Evolutionary conservation across 2,113 vertebrate genomes (phyloP).

Genomic region (Meleagris gallopavo): DNA sequence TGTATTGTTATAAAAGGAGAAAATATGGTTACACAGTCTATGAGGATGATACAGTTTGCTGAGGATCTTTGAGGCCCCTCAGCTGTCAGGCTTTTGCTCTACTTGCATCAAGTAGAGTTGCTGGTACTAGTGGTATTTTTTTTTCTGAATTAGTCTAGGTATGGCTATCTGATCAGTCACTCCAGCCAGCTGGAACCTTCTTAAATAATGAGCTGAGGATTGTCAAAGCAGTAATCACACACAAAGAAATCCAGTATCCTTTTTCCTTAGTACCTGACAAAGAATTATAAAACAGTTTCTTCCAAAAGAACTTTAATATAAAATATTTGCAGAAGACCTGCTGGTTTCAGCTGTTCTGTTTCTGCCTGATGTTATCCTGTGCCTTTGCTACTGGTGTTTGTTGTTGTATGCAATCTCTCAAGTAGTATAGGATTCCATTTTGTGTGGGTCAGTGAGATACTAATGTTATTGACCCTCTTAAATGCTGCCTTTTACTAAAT

Average conservation of each 20-base stretch:
- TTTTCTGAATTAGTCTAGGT: neutral
- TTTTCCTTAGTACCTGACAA: neutral
- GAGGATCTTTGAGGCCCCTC: neutral
- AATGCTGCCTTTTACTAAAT: neutral
- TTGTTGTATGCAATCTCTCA: neutral
- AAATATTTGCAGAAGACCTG: neutral
- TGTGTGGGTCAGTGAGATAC: neutral
- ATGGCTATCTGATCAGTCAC: neutral
- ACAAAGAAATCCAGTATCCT: neutral
- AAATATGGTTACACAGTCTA: neutral
- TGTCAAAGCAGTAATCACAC: neutral
- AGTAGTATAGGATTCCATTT: neutral
- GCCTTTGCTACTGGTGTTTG: neutral
- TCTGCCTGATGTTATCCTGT: neutral
- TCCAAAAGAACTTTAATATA: neutral
- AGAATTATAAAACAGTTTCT: neutral
- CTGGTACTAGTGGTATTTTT: neutral
- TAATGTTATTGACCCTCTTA: neutral
- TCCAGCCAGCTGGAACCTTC: neutral
- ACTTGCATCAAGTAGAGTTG: neutral
- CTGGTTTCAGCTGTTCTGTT: neutral
- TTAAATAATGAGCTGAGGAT: neutral
- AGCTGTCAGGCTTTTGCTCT: neutral
- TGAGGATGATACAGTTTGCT: neutral
- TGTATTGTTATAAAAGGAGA: neutral